Conservation (phyloP, 2,797 vertebrate species). For the Pseudochromis fuscus region DNA sequence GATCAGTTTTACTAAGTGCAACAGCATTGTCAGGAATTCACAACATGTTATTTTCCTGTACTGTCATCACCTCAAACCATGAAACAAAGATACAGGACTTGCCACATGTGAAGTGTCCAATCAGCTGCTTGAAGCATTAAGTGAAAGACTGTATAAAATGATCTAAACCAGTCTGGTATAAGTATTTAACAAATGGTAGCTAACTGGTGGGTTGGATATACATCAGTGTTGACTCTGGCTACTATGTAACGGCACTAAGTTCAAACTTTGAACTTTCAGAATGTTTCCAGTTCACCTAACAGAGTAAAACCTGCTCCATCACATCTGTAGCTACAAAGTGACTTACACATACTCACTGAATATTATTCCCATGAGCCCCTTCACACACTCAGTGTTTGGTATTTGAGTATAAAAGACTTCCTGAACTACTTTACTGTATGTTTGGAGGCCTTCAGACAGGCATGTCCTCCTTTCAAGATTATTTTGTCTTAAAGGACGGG, state of each 20-base stretch:
- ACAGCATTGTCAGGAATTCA: not conserved
- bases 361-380: conserved; percentile 22
- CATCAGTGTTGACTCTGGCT: conserved; percentile 26
- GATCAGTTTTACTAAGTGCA: not conserved
- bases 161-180: not conserved
- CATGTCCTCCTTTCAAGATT: conserved; percentile 47
- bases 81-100: not conserved
- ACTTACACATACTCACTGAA: conserved; percentile 23
- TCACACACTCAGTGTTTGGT: conserved; percentile 41
- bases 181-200: not conserved
- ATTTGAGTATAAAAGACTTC: conserved; percentile 50
- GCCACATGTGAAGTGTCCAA: not conserved
- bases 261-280: not conserved
- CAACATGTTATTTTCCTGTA: not conserved
- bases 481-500: conserved; percentile 50
- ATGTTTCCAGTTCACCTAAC: conserved; percentile 5
- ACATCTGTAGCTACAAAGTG: conserved; percentile 19
- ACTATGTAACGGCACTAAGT: conserved; percentile 17
- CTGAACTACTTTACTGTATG: conserved; percentile 47
- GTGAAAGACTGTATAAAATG: not conserved
- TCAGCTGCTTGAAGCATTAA: not conserved
- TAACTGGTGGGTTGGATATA: conserved; percentile 5
- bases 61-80: not conserved
- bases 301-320: conserved; percentile 27
- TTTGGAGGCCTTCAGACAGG: conserved; percentile 43